These are phyloP conservation scores for Bhutanitis thaidina DNA, from an alignment of 2,888 invertebrate genomes.

Conservation along the genomic window DNA sequence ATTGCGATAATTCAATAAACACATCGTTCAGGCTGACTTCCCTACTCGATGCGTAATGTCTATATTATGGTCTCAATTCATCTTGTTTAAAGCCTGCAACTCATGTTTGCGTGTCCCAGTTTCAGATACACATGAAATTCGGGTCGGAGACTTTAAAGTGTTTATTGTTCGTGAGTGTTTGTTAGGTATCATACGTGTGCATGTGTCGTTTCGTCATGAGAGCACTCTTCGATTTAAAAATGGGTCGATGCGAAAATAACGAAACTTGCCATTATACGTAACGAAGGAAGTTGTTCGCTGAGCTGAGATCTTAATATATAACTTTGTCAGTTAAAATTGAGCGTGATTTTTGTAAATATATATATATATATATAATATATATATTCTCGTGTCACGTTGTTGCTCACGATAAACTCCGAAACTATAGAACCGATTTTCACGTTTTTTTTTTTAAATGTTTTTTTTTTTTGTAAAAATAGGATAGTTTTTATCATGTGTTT, in stretches of 20 bases:
- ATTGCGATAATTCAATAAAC: neutral
- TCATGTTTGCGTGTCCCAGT: slow-evolving; percentile 44
- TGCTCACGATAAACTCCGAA: too few relatives aligned
- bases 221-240: slow-evolving; percentile 10
- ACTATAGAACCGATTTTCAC: too few relatives aligned
- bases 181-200: slow-evolving; percentile 28
- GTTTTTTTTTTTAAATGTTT: too few relatives aligned
- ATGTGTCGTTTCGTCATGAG: slow-evolving; percentile 3
- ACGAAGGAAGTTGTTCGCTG: neutral
- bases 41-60: neutral
- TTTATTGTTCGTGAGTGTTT: slow-evolving; percentile 41
- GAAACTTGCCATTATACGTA: neutral
- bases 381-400: too few relatives aligned
- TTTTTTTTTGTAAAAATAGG: too few relatives aligned
- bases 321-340: too few relatives aligned
- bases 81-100: slow-evolving; percentile 46
- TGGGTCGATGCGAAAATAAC: slow-evolving; percentile 12
- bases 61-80: slow-evolving; percentile 32
- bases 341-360: too few relatives aligned
- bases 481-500: too few relatives aligned
- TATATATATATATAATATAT: too few relatives aligned
- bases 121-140: slow-evolving; percentile 45
- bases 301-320: too few relatives aligned
- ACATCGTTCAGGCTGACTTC: neutral
- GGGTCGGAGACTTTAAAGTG: slow-evolving; percentile 53